Evolutionary conservation across 2,797 vertebrate species (phyloP), one percentile per base, ranked within the genome.

Genomic region (Enteromius unitaeniatus): DNA sequence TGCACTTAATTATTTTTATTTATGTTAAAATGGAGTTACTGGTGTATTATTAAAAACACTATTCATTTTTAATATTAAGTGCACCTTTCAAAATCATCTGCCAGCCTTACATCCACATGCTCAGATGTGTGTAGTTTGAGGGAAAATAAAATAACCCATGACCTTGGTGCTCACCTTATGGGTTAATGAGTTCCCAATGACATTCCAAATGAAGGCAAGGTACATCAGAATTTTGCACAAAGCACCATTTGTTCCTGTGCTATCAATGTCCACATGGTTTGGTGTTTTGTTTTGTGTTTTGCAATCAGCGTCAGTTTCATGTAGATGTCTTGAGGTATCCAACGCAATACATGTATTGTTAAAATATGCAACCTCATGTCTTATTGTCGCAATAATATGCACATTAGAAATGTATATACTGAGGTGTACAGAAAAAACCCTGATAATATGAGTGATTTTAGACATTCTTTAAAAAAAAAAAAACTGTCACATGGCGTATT

Each of bases 331-430:
- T 49, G 60, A 85, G 76, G 93, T 94, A 94, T 91, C 89, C 78
- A 88, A 86, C 79, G 90, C 91, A 89, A 93, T 92, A 92, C 90
- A 91, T 91, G 92, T 92, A 78, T 87, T 83, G 72, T 78, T 83
- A 81, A 88, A 88, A 84, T 89, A 90, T 91, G 90, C 90, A 91
- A 90, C 85, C 75, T 70, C 79, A 93, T 93, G 90, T 85, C 92
- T 92, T 91, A 88, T 91, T 94, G 92, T 94, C 92, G 94, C 95
- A 95, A 95, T 95, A 95, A 95, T 91, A 90, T 91, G 87, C 92
- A 91, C 90, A 93, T 93, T 93, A 75, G 6, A 31, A 72, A 85
- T 86, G 28, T 73, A 51, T 28, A 80, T 78, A 60, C 45, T 40
- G 11, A 85, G 65, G 67, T 78, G 76, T 85, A 84, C 68, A 73